Evolutionary conservation across 2,888 invertebrate species (phyloP), one percentile per base, ranked within the genome.

Genomic region (Spodoptera exigua): DNA sequence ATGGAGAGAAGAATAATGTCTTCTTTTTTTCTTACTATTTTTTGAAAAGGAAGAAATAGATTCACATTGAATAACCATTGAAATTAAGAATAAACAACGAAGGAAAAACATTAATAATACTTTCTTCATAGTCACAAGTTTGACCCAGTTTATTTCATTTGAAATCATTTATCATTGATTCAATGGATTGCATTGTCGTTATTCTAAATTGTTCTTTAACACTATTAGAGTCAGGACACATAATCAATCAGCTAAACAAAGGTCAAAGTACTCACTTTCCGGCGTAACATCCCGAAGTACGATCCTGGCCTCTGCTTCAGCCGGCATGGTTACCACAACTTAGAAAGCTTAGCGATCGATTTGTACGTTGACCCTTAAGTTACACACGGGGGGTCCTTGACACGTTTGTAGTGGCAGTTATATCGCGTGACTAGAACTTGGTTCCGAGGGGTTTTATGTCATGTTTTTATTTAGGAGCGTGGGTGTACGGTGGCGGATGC

Each of bases 281-380:
- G 92, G 91, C 16, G 93, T 93, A 36, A 93, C 88, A 79, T 92
- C 89, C 37, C 89, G 85, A 39, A 90, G 84, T 39, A 93, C 86
- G 60, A 93, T 87, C 73, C 82, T 87, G 18, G 85, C 81, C 65
- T 85, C 89, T 64, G 81, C 74, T 85, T 91, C 89, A 57, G 90
- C 92, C 71, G 93, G 94, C 93, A 93, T 93, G 70, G 76, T 87
- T 45, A 67, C 58, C 70, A 74, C 72, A 68, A 69, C 41, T 65
- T 68, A 34, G 14, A 60, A 68, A 76, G 71, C 70, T 70, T 53
- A 45, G 34, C 66, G 59, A 65, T 64, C 52, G 53, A 70, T 62
- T 53, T 49, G 48, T 51, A 55, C 34, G 46, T 48, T 67, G 52
- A 69, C 41, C 41, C 46, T 46, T 41, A 43, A 9, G 35, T 17